Conservation (phyloP, 1,140 invertebrate genomes). For the Lepidurus packardi region DNA sequence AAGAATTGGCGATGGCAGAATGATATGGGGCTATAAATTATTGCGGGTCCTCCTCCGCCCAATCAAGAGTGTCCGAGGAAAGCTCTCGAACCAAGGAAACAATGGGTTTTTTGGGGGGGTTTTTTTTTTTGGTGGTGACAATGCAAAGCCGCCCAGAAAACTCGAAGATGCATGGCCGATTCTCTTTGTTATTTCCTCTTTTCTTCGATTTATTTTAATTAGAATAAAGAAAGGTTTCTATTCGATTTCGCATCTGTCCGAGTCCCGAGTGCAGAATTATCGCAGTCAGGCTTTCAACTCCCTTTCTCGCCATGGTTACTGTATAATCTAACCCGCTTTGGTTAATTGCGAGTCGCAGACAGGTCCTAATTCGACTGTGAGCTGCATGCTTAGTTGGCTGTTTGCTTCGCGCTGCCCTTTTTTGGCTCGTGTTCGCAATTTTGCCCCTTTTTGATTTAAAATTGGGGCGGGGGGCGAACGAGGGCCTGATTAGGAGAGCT, state of each 20-base stretch:
- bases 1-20: slow-evolving; percentile 21
- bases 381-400: neutral
- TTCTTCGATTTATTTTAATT: neutral
- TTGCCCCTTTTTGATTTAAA: neutral
- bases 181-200: neutral
- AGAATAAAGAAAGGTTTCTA: neutral
- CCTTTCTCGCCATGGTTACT: no score
- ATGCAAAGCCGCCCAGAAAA: neutral
- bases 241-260: no score
- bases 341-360: neutral
- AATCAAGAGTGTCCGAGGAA: neutral
- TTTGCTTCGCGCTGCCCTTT: neutral
- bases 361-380: neutral
- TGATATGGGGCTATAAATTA: slow-evolving; percentile 5
- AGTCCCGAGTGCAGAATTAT: no score
- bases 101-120: no score
- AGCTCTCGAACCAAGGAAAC: neutral
- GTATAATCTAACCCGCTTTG: no score
- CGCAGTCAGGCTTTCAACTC: no score
- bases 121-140: neutral
- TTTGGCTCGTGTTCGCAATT: slow-evolving; percentile 15
- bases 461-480: neutral
- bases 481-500: neutral
- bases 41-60: neutral
- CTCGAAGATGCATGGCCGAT: neutral